These are phyloP conservation scores for Geodia barretti DNA, from an alignment of 37 sponge, comb jelly and placozoan species.

Conservation along the genomic window DNA sequence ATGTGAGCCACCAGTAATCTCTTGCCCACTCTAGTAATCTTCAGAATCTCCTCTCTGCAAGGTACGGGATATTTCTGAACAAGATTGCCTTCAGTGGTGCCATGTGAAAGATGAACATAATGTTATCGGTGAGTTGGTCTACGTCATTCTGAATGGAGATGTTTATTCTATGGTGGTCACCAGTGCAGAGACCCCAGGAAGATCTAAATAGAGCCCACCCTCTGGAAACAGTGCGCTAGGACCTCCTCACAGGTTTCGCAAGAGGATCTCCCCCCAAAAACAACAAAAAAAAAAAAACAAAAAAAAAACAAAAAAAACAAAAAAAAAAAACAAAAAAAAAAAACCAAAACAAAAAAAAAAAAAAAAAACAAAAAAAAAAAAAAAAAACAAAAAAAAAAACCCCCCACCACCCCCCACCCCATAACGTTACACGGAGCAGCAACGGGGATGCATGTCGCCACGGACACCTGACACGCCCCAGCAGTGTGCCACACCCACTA, in stretches of 20 bases:
- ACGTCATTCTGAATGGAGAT: not conserved
- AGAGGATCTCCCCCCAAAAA: not conserved
- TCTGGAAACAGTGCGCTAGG: not conserved
- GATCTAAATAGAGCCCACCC: not conserved
- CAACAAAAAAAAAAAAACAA: no score
- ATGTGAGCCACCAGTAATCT: conserved; percentile 27
- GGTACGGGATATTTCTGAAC: conserved; percentile 69
- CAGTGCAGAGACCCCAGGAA: not conserved
- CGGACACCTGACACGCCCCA: not conserved
- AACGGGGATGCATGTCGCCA: not conserved
- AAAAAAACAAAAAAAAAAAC: no score
- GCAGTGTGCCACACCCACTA: not conserved
- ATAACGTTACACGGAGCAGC: not conserved
- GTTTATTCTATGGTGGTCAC: not conserved
- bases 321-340: no score
- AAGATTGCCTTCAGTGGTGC: conserved; percentile 70
- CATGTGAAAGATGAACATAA: not conserved
- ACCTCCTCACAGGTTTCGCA: not conserved
- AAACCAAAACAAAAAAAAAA: no score
- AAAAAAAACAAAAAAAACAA: no score
- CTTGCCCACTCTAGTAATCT: not conserved
- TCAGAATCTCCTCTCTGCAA: not conserved
- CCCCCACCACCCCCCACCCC: no score
- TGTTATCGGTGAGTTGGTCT: not conserved
- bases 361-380: no score